Evolutionary conservation across 2,113 vertebrate genomes (phyloP), one percentile per base, ranked within the genome.

Genomic region (Boleophthalmus pectinirostris): DNA sequence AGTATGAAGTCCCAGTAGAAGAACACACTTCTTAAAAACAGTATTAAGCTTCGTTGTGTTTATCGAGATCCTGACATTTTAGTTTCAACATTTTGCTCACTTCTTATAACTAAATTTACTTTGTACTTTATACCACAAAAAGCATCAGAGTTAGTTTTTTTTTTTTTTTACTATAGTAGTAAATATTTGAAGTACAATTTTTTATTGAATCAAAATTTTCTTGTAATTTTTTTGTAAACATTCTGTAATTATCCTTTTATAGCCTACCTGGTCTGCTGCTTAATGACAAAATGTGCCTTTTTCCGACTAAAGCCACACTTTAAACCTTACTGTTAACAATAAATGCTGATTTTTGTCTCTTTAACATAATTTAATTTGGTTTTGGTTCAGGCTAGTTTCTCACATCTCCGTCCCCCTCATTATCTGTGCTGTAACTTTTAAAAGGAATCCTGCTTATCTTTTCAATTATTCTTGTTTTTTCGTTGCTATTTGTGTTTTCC

Each of bases 401-500:
- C 5, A 35, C 7, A 10, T 35, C 33, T 3, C 21, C 10, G 5
- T 77, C 45, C 64, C 16, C 38, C 83, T 82, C 67, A 78, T 70
- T 74, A 70, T 25, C 6, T 33, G 66, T 68, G 12, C 20, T 38
- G 4, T 4, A 56, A 12, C 51, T 20, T 77, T 67, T 6, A n/a
- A 75, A 86, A 82, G 60, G 76, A 77, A 73, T 69, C 33, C 23
- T 78, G 72, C 69, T 5, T 18, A 20, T 56, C 12, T 83, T 60
- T 84, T 54, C 60, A 63, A 90, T 91, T 93, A 90, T 64, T 65
- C 35, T 88, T 56, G 53, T 56, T 43, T 45, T 69, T 43, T 23
- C 15, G n/a, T 78, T 84, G 61, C 25, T 91, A 87, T 93, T 88
- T 91, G 90, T 93, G 71, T 61, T 92, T 77, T 78, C 21, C 0